Evolutionary conservation across 2,888 invertebrate species (phyloP), one percentile per base, ranked within the genome.

Genomic region (Baccha elongata): DNA sequence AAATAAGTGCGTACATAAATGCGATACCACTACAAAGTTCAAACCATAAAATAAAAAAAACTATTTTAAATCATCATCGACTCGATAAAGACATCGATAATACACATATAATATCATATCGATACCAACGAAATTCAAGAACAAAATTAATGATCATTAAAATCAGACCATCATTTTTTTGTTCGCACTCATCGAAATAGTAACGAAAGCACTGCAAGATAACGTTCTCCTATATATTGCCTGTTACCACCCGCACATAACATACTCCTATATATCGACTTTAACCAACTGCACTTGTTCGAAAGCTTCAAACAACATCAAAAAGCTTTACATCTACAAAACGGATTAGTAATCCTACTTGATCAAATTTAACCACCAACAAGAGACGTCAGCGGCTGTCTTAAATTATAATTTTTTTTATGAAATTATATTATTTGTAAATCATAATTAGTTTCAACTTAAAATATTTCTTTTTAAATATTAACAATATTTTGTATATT

Each of bases 401-500:
- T 26, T 50, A 26, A 3, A 8, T 15, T 50, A 26, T 50, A 46
- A n/a, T n/a, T n/a, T n/a, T 46, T 11, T 87, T 87, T 87, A 44
- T 48, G 2, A 1, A 46, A 23, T 46, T 46, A 23, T 46, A 23
- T n/a, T n/a, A 26, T 13, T 8, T 26, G 26, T 50, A 2, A n/a
- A 6, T 13, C n/a, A 2, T 46, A 23, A 23, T 50, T 15, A 23
- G 7, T 50, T 23, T 50, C 13, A n/a, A n/a, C 26, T 23, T n/a
- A n/a, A n/a, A n/a, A n/a, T n/a, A n/a, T n/a, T 13, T 26, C 15
- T 15, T 13, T 50, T 2, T 8, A 26, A 13, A 85, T 87, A 87
- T 87, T 88, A 87, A 87, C 87, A 87, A 87, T 85, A 87, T 84
- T 86, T 85, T 85, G 86, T 88, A 86, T 86, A 88, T 88, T 86